Conservation (phyloP, 2,888 invertebrate genomes). For the Drosophila melanosoma region DNA sequence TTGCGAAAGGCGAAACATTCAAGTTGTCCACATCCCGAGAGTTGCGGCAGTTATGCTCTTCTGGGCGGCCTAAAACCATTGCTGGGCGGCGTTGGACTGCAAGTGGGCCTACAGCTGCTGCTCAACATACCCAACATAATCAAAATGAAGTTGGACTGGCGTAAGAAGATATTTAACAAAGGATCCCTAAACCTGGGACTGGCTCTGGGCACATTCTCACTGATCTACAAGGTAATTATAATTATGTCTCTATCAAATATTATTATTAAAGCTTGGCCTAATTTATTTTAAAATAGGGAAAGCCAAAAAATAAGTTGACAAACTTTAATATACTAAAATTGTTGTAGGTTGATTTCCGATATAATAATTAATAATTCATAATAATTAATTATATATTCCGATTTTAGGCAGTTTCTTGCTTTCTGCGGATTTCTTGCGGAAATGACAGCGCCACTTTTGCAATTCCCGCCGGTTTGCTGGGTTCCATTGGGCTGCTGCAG, state of each 20-base stretch:
- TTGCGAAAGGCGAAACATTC: slow-evolving; percentile 80
- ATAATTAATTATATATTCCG: neutral
- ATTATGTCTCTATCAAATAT: neutral
- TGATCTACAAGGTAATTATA: slow-evolving; percentile 87
- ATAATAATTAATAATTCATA: neutral
- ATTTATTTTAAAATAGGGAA: neutral
- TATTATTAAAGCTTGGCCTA: neutral
- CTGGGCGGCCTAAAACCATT: slow-evolving; percentile 86
- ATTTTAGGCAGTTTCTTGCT: slow-evolving; percentile 87
- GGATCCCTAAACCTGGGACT: slow-evolving; percentile 87
- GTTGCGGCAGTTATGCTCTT: slow-evolving; percentile 87
- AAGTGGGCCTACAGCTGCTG: slow-evolving; percentile 87
- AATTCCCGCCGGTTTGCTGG: slow-evolving; percentile 89
- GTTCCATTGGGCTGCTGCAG: slow-evolving; percentile 89
- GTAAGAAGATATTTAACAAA: slow-evolving; percentile 86
- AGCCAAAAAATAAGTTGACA: neutral
- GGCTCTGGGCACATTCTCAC: slow-evolving; percentile 89
- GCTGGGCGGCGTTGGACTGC: slow-evolving; percentile 87
- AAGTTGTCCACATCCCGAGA: slow-evolving; percentile 87
- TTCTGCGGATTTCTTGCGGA: slow-evolving; percentile 87
- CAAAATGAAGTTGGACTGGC: slow-evolving; percentile 86
- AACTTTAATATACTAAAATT: neutral
- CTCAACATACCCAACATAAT: slow-evolving; percentile 86
- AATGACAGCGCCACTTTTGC: slow-evolving; percentile 88
- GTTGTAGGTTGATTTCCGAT: neutral